Conservation (phyloP, 2,888 invertebrate genomes). For the Ditula angustiorana region DNA sequence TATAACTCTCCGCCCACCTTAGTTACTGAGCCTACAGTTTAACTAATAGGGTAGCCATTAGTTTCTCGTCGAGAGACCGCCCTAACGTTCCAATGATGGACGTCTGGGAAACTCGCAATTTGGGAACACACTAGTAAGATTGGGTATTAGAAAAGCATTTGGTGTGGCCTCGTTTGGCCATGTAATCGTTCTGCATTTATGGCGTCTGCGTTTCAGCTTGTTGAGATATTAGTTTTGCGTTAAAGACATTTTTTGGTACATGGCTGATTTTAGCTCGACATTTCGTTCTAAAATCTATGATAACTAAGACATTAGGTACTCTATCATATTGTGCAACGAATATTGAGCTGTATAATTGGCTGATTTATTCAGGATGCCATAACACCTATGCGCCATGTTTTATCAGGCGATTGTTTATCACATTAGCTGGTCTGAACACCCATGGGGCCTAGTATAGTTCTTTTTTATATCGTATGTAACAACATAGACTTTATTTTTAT, state of each 20-base stretch:
- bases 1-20: constrained; percentile 19
- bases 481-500: no score
- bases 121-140: constrained; percentile 10
- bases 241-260: background rate
- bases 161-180: background rate
- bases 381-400: no score
- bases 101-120: constrained; percentile 19
- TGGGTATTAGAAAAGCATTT: constrained; percentile 26
- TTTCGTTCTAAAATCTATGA: no score
- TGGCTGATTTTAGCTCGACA: no score
- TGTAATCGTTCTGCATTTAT: background rate
- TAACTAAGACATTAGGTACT: no score
- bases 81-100: constrained; percentile 25
- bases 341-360: no score
- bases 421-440: no score
- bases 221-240: background rate
- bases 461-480: no score
- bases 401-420: no score
- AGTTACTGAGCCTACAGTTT: constrained; percentile 18
- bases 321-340: no score
- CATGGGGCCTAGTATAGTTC: no score
- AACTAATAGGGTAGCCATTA: constrained; percentile 36
- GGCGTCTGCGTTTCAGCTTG: background rate
- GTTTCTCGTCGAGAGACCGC: constrained; percentile 20
- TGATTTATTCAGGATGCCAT: no score